Evolutionary conservation across 2,113 vertebrate genomes (phyloP).

Genomic region (Deroptyus accipitrinus): DNA sequence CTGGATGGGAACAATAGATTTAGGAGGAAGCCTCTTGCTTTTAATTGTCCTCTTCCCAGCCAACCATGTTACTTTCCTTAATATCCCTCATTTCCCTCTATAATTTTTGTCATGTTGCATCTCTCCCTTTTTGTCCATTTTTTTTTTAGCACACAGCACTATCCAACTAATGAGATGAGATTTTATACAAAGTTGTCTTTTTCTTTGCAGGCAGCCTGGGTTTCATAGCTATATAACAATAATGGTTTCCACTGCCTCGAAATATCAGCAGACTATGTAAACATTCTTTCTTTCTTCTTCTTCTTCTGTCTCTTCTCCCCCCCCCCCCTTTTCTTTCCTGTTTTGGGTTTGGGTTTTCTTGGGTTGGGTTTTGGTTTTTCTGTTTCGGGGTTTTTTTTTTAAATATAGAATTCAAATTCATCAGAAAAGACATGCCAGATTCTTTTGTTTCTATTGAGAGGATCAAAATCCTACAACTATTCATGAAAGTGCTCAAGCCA

Average conservation of each 20-base stretch:
- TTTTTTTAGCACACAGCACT: background rate
- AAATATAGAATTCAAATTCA: background rate
- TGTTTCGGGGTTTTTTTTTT: background rate
- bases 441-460: background rate
- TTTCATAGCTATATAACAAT: background rate
- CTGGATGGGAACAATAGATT: too few species aligned
- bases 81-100: background rate
- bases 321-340: accelerated
- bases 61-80: background rate
- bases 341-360: background rate
- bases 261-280: background rate
- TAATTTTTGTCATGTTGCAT: background rate
- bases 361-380: background rate
- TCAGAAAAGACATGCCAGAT: background rate
- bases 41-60: too few species aligned
- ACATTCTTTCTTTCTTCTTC: background rate
- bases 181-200: background rate
- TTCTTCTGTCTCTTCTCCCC: background rate
- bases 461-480: background rate
- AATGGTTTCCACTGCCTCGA: background rate
- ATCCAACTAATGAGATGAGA: background rate
- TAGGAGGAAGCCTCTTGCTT: too few species aligned
- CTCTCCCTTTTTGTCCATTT: background rate
- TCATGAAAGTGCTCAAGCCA: background rate
- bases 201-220: background rate